Percentiles rank a stretch among this genome's conserved stretches.
Evolutionary conservation across 2,888 invertebrate species (phyloP).

Genomic region (Hoplodrina ambigua): DNA sequence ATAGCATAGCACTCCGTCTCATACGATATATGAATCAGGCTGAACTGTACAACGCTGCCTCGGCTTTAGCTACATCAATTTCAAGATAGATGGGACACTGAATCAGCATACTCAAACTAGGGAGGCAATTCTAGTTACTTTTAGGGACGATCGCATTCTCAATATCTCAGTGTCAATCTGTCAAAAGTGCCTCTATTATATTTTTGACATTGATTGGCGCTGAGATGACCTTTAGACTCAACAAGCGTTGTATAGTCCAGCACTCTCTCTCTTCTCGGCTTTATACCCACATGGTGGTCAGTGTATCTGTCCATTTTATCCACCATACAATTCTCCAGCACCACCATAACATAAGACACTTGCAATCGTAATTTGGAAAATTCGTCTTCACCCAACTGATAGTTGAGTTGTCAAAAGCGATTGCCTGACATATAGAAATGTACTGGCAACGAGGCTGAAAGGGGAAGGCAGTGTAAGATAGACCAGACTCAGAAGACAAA

Average conservation of each 20-base stretch:
- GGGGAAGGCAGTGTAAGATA: too few species aligned
- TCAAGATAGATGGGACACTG: too few species aligned
- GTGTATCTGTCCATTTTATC: neutral
- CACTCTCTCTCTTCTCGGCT: neutral
- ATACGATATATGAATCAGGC: too few species aligned
- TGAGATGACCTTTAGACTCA: neutral
- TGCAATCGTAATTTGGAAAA: neutral
- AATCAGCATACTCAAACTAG: too few species aligned
- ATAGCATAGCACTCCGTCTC: slow-evolving; percentile 30
- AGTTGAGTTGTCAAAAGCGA: neutral
- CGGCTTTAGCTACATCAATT: neutral
- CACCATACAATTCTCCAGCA: neutral
- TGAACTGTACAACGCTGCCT: neutral
- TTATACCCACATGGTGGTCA: neutral
- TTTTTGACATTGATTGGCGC: too few species aligned
- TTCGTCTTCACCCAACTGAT: neutral
- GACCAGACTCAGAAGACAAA: too few species aligned
- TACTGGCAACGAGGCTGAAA: too few species aligned
- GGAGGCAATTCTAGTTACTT: too few species aligned
- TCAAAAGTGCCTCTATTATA: too few species aligned
- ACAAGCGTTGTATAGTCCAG: neutral
- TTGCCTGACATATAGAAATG: too few species aligned
- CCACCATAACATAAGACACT: neutral
- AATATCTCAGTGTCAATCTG: too few species aligned
- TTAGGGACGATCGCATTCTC: too few species aligned